Evolutionary conservation across 2,888 invertebrate species (phyloP).

Genomic region (Lomographa bimaculata): DNA sequence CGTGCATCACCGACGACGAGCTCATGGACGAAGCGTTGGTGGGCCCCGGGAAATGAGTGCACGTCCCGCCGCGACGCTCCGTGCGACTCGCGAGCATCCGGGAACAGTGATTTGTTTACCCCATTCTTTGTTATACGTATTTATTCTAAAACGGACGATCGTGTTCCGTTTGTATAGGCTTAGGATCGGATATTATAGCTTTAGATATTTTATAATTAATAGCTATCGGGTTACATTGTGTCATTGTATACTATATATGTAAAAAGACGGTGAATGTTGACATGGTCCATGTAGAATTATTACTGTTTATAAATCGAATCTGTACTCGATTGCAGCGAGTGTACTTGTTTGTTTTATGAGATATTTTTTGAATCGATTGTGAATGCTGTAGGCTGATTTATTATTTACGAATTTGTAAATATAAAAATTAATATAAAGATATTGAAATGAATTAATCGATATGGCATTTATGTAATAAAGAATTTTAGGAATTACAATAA

Average conservation of each 20-base stretch:
- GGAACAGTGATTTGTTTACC: conserved; percentile 26
- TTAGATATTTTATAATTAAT: conserved; percentile 22
- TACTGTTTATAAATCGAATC: conserved; percentile 37
- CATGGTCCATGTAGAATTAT: conserved; percentile 36
- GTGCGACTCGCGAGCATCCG: conserved; percentile 28
- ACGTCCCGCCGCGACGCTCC: conserved; percentile 28
- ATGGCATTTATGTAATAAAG: conserved; percentile 56
- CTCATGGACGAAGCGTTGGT: conserved; percentile 94
- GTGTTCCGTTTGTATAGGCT: conserved; percentile 18
- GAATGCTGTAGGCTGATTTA: too few relatives aligned
- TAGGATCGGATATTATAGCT: conserved; percentile 16
- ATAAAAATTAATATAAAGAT: conserved; percentile 18
- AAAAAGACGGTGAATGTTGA: conserved; percentile 37
- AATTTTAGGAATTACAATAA: conserved; percentile 63
- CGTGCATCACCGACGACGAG: conserved; percentile 94
- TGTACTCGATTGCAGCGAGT: conserved; percentile 53
- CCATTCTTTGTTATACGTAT: too few relatives aligned
- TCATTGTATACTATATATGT: conserved; percentile 37
- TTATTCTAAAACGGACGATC: too few relatives aligned
- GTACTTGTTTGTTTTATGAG: conserved; percentile 52
- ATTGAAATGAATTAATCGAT: conserved; percentile 45
- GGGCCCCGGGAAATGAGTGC: conserved; percentile 88
- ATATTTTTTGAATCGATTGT: conserved; percentile 41
- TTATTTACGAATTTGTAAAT: conserved; percentile 37
- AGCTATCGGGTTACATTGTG: conserved; percentile 32